Conservation (phyloP, 2,888 invertebrate genomes). For the Drosophila ustulata region DNA sequence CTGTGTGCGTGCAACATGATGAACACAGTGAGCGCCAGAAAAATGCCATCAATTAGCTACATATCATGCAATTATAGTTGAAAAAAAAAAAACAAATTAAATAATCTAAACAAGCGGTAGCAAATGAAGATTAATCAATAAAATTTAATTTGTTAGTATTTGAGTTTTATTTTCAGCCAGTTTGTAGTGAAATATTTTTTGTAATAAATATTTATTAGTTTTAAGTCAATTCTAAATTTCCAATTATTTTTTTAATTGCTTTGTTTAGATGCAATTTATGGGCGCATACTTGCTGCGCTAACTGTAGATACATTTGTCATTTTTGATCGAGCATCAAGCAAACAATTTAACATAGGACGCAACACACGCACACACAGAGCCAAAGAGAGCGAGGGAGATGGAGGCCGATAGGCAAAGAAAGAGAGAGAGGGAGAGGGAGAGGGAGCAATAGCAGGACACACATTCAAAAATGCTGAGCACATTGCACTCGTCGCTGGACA, state of each 20-base stretch:
- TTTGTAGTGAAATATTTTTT: not conserved
- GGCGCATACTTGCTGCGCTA: conserved; percentile 22
- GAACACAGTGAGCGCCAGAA: conserved; percentile 52
- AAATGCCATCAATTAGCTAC: conserved; percentile 2
- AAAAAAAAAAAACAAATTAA: not conserved
- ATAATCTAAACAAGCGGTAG: not conserved
- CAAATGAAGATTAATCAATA: not conserved
- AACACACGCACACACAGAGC: conserved; percentile 32
- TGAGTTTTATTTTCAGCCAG: not conserved
- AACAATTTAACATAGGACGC: conserved; percentile 75
- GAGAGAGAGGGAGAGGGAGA: not conserved
- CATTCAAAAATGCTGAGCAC: conserved; percentile 75
- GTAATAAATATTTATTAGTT: not conserved
- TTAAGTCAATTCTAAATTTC: not conserved
- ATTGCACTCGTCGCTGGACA: conserved; percentile 79
- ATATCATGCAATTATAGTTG: not conserved
- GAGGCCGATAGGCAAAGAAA: not conserved
- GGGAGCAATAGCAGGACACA: conserved; percentile 40
- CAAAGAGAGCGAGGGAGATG: conserved; percentile 3
- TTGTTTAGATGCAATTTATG: not conserved
- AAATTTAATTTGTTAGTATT: not conserved
- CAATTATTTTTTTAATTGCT: not conserved
- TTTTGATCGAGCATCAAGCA: conserved; percentile 82
- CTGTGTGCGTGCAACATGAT: conserved; percentile 54
- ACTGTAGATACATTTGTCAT: conserved; percentile 80